Evolutionary conservation across 2,797 vertebrate genomes (phyloP), one percentile per base, ranked within the genome.

Genomic region (Hylomyscus alleni): DNA sequence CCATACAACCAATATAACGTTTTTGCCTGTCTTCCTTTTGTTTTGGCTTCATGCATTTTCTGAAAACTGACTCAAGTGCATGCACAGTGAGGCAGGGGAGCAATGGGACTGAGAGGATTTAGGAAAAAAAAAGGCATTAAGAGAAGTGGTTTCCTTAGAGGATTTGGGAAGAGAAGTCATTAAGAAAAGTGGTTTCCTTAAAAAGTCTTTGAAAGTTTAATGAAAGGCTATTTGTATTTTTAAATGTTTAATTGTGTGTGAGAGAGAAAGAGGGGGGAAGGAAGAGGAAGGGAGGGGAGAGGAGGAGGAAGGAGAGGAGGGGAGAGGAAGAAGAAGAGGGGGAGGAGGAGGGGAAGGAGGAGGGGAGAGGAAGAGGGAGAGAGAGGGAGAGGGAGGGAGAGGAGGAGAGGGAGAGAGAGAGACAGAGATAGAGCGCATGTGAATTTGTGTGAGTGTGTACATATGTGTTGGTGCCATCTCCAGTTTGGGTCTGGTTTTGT

Each of bases 131-230:
- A 85, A 92, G 80, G 92, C 20, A 37, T 44, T 83, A 83, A 90
- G 29, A 6, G 31, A 90, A 83, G 1, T 19, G 14, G 4, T 34
- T 95, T 93, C 50, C 47, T 90, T 76, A 81, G 2, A 73, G 20
- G 10, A 52, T 67, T 60, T 94, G 47, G 19, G 24, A 76, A 82
- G 54, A 54, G 60, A 85, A 92, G 80, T 90, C 20, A 37, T 44
- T 83, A 83, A 90, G 31, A 6, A 26, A 90, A 83, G 1, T 15
- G 11, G 4, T 34, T 95, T 93, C 50, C 44, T 84, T 26, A 11
- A 26, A 31, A 26, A 11, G 58, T 92, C 89, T 93, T 82, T 52
- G 95, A 93, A 86, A n/a, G 24, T 67, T 78, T 58, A 91, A 69
- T 76, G 47, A 90, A 96, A 85, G 76, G 13, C 44, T 80, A 84